Evolutionary conservation across 2,797 vertebrate species (phyloP).

Genomic region (Notolabrus celidotus): DNA sequence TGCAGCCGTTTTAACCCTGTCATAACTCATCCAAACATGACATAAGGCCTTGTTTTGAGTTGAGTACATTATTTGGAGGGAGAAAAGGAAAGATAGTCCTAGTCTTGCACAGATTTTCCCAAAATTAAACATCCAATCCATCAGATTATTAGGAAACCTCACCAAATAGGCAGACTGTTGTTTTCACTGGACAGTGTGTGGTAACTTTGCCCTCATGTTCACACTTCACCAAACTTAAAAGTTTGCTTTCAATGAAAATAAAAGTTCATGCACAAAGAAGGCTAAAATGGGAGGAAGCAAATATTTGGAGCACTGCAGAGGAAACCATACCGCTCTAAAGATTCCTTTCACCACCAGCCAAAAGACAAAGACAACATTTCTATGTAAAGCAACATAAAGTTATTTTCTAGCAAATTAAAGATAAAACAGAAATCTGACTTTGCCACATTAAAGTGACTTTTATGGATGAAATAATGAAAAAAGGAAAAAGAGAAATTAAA

Average conservation of each 20-base stretch:
- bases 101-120: no score
- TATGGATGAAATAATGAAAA: background rate
- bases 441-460: constrained; percentile 4
- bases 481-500: background rate
- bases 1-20: background rate
- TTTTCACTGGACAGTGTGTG: no score
- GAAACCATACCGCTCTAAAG: constrained; percentile 3
- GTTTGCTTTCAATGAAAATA: background rate
- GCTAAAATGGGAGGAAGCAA: background rate
- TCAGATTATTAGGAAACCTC: no score
- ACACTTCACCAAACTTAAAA: background rate
- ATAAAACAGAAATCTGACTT: no score
- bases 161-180: background rate
- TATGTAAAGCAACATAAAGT: constrained; percentile 45
- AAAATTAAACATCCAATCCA: no score
- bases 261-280: background rate
- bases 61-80: no score
- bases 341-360: background rate
- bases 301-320: background rate
- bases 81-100: no score
- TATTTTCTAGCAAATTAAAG: no score
- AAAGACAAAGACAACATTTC: constrained; percentile 32
- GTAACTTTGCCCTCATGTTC: background rate
- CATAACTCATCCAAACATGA: background rate
- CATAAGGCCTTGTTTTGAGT: background rate